A percentile compares a stretch with the other conserved stretches of the same genome.
Conservation (phyloP, 2,113 vertebrate species). For the Planiliza haematocheilus region DNA sequence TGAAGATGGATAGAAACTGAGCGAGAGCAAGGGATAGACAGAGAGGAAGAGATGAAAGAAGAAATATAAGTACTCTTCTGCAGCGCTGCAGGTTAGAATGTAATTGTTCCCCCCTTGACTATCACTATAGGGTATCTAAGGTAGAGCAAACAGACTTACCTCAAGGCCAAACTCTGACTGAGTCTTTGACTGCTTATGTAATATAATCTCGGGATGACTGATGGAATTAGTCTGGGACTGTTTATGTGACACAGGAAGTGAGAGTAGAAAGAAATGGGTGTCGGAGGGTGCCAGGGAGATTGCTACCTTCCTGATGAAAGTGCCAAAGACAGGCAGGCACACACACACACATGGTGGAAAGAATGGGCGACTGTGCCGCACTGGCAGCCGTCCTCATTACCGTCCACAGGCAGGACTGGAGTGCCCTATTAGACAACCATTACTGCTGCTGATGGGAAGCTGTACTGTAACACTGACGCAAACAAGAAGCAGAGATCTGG, state of each 20-base stretch:
- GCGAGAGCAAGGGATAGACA: constrained; percentile 43
- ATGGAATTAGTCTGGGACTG: constrained; percentile 60
- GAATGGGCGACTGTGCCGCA: constrained; percentile 48
- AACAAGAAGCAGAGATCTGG: constrained; percentile 70
- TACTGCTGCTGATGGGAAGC: constrained; percentile 68
- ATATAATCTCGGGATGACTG: constrained; percentile 71
- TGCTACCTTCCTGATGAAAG: constrained; percentile 27
- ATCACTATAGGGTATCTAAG: constrained; percentile 74
- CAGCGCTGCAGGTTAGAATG: constrained; percentile 70
- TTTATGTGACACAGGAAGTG: constrained; percentile 56
- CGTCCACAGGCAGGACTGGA: constrained; percentile 58
- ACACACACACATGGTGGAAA: constrained; percentile 12
- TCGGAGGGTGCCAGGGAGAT: constrained; percentile 3
- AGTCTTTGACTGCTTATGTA: constrained; percentile 72
- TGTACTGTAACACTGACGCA: constrained; percentile 66
- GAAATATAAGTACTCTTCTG: constrained; percentile 64
- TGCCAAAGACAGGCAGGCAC: constrained; percentile 38
- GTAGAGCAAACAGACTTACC: constrained; percentile 69
- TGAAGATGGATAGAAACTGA: constrained; percentile 77
- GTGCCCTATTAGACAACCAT: constrained; percentile 67
- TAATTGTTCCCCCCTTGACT: constrained; percentile 77
- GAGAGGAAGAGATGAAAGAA: constrained; percentile 70
- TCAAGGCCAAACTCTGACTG: constrained; percentile 62
- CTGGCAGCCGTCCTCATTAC: constrained; percentile 71
- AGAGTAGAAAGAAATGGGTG: constrained; percentile 19